These are phyloP conservation scores for Himalopsyche anomala DNA, from an alignment of 2,888 invertebrate genomes.

Conservation along the genomic window DNA sequence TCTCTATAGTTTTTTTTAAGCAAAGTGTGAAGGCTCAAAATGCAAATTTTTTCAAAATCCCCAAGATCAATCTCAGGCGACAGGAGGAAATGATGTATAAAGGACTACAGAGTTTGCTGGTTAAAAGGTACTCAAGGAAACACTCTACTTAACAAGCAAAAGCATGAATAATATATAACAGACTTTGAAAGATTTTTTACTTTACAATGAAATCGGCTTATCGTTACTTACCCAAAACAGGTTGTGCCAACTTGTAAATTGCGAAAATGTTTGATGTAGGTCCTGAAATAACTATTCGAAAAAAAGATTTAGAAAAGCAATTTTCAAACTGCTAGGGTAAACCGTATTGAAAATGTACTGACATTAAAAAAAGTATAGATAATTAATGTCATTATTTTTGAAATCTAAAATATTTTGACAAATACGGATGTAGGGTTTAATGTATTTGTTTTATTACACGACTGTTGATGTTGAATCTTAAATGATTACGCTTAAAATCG, in stretches of 20 bases:
- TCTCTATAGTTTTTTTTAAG: not conserved
- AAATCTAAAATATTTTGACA: too few species aligned
- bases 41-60: constrained; percentile 35
- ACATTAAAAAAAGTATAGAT: too few species aligned
- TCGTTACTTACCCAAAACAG: constrained; percentile 21
- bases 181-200: constrained; percentile 43
- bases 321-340: too few species aligned
- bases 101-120: constrained; percentile 48
- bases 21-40: constrained; percentile 15
- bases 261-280: not conserved
- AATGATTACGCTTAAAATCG: too few species aligned
- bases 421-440: too few species aligned
- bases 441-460: too few species aligned
- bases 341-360: too few species aligned
- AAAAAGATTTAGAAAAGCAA: too few species aligned
- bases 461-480: too few species aligned
- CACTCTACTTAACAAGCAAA: constrained; percentile 43
- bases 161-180: constrained; percentile 42
- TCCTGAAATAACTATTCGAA: too few species aligned
- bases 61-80: constrained; percentile 62
- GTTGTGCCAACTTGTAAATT: constrained; percentile 8
- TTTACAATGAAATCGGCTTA: constrained; percentile 38
- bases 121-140: constrained; percentile 38
- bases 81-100: constrained; percentile 60
- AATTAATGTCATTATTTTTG: too few species aligned